Evolutionary conservation across 2,113 vertebrate species (phyloP), one percentile per base, ranked within the genome.

Genomic region (Cyprinodon brontotheroides): DNA sequence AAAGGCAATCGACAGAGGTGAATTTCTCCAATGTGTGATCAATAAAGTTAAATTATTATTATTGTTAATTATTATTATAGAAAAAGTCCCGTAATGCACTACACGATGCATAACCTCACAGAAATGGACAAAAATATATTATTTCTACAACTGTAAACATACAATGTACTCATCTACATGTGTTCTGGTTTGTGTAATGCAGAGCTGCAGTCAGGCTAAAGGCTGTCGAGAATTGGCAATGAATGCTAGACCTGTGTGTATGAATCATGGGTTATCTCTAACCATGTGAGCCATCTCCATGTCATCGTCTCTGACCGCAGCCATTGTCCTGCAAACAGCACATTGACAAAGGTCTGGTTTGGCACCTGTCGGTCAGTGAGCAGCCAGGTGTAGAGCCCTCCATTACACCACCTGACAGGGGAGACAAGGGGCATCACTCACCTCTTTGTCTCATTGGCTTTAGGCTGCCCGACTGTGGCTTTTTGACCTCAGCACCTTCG

Each of bases 301-400:
- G 81, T 83, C 82, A 78, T 81, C 88, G 63, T 72, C 85, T 79
- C 37, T 84, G 72, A 11, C 47, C 4, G 20, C 75, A 4, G 72
- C 72, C 70, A 86, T 77, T 38, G 60, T 85, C 75, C 79, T 81
- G 80, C 83, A 76, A 72, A 70, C 36, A 48, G 57, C 72, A 69
- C 41, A 70, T 70, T 83, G 81, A 86, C 59, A 64, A 81, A 70
- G 64, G 77, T 68, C 61, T 79, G 53, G 3, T 61, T 60, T 89
- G 85, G 88, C 90, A 93, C 78, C 85, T 91, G 92, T 89, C 93
- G 90, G 88, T 92, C 92, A 89, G 79, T 2, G 78, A 74, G 85
- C 72, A 45, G 84, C 87, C 89, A 87, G 83, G 80, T 85, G 88
- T 81, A 77, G 76, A 75, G 70, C 71, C 80, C 87, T 89, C 87